Evolutionary conservation across 2,888 invertebrate species (phyloP).

Genomic region (Malachius bipustulatus): DNA sequence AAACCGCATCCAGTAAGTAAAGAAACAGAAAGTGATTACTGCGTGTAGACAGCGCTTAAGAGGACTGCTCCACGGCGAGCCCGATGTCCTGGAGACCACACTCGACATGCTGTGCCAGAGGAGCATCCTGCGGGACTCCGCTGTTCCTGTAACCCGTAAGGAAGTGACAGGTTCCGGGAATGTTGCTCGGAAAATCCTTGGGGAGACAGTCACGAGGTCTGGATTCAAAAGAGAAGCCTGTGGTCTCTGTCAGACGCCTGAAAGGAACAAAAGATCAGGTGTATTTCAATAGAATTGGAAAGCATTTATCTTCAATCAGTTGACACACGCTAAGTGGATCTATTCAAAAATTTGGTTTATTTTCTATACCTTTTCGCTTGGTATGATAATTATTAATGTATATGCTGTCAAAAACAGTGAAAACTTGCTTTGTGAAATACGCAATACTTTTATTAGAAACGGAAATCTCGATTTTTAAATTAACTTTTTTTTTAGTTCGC

Average conservation of each 20-base stretch:
- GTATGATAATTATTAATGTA: too few species aligned
- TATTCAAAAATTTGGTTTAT: too few species aligned
- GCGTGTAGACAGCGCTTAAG: constrained; percentile 10
- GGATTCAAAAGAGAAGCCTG: constrained; percentile 66
- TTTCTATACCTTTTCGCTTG: too few species aligned
- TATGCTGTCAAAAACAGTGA: too few species aligned
- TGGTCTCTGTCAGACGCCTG: constrained; percentile 64
- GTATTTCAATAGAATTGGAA: too few species aligned
- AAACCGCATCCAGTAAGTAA: too few species aligned
- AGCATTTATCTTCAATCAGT: too few species aligned
- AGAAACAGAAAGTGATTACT: background rate
- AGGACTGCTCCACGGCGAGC: constrained; percentile 35
- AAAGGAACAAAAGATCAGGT: constrained; percentile 18
- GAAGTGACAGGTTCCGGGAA: constrained; percentile 76
- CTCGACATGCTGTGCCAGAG: constrained; percentile 57
- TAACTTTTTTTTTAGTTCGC: too few species aligned
- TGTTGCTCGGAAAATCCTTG: constrained; percentile 68
- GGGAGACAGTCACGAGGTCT: constrained; percentile 69
- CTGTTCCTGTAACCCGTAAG: constrained; percentile 68
- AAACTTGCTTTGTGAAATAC: too few species aligned
- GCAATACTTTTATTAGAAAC: too few species aligned
- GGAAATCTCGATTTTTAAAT: too few species aligned
- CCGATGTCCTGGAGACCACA: constrained; percentile 52
- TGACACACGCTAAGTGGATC: too few species aligned
- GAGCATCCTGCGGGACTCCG: constrained; percentile 45